These are phyloP conservation scores for Aporrectodea caliginosa DNA, from an alignment of 1,140 invertebrate species.

Conservation along the genomic window DNA sequence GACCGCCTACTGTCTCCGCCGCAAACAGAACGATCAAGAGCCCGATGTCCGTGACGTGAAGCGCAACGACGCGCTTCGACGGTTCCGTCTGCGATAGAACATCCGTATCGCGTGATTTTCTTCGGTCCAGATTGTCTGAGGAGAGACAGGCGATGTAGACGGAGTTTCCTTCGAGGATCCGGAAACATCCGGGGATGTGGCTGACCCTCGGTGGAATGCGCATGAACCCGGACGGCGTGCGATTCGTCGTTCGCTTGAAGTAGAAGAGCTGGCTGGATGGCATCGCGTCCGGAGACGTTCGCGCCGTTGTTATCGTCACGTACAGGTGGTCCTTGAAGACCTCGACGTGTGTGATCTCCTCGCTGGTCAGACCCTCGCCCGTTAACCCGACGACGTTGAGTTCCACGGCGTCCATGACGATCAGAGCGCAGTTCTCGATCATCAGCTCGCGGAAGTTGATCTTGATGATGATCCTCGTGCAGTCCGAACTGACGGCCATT, in stretches of 20 bases:
- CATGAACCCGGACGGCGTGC: background rate
- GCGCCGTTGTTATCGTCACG: background rate
- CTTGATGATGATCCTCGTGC: background rate
- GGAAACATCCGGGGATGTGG: background rate
- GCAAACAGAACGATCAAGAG: background rate
- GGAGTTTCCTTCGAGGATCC: background rate
- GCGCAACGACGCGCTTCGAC: background rate
- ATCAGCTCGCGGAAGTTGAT: background rate
- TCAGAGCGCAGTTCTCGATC: background rate
- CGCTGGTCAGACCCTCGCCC: background rate
- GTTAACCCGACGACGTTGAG: background rate
- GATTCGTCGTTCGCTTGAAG: background rate
- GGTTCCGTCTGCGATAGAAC: background rate
- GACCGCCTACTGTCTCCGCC: background rate
- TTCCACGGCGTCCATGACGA: background rate
- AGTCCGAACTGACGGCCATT: background rate
- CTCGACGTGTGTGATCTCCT: background rate
- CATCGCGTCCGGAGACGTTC: background rate
- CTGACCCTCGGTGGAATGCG: background rate
- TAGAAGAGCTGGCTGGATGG: background rate
- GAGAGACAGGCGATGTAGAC: background rate
- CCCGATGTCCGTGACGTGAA: background rate
- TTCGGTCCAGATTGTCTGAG: too few species aligned
- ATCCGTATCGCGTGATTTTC: too few species aligned
- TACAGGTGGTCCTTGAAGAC: background rate